A percentile compares a stretch with the other conserved stretches of the same genome.
Evolutionary conservation across 1,140 invertebrate genomes (phyloP).

Genomic region (Brachionus asplanchnoidis): DNA sequence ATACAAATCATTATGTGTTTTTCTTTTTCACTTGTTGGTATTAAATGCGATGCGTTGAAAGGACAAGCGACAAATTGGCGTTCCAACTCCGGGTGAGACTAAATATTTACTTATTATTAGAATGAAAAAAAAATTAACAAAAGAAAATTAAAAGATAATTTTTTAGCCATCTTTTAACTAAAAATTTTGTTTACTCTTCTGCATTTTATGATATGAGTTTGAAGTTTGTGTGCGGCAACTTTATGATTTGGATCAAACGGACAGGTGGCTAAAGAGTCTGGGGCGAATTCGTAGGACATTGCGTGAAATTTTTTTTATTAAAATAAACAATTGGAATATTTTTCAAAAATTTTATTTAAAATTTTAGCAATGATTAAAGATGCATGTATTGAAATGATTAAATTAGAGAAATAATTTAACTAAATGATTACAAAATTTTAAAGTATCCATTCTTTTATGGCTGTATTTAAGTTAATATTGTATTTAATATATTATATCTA

Average conservation of each 20-base stretch:
- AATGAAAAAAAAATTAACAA: not conserved
- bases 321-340: not conserved
- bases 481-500: too few relatives aligned
- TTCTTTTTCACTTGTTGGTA: not conserved
- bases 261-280: not conserved
- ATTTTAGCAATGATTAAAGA: not conserved
- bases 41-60: constrained; percentile 6
- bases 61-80: not conserved
- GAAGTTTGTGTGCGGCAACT: not conserved
- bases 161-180: not conserved
- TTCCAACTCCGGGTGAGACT: constrained; percentile 17
- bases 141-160: not conserved
- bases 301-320: not conserved
- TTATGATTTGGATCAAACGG: constrained; percentile 15
- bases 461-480: too few relatives aligned
- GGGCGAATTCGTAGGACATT: not conserved
- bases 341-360: not conserved
- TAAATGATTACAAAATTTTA: not conserved
- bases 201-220: constrained; percentile 2
- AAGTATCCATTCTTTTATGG: too few relatives aligned
- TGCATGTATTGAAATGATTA: not conserved
- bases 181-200: not conserved
- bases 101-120: not conserved
- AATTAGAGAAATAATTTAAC: not conserved
- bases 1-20: not conserved